These are phyloP conservation scores for Tetragnatha montana DNA, from an alignment of 2,888 invertebrate species.

Conservation along the genomic window DNA sequence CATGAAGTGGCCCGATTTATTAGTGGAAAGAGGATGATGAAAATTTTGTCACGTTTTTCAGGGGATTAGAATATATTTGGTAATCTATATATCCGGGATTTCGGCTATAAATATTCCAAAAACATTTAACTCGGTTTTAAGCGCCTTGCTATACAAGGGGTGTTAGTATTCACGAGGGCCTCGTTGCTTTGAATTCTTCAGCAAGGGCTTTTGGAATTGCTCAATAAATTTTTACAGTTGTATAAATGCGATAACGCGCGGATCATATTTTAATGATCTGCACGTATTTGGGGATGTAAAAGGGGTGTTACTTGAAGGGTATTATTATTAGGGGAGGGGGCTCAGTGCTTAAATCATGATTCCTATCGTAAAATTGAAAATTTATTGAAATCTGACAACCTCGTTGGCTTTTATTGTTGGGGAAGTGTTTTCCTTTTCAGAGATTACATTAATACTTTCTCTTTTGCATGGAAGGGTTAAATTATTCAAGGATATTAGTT, in stretches of 20 bases:
- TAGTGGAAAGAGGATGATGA: slow-evolving; percentile 56
- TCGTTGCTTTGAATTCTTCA: slow-evolving; percentile 54
- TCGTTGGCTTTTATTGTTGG: no score
- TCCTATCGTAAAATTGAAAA: neutral
- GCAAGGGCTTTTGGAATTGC: slow-evolving; percentile 22
- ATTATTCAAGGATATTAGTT: no score
- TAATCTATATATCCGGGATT: slow-evolving; percentile 54
- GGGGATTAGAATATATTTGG: slow-evolving; percentile 39
- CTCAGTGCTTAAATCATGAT: neutral
- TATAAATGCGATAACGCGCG: slow-evolving; percentile 25
- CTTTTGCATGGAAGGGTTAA: no score
- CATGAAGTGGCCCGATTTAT: slow-evolving; percentile 59
- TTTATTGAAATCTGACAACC: neutral
- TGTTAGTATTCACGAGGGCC: slow-evolving; percentile 59
- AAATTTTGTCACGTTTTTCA: slow-evolving; percentile 60
- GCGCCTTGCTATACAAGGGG: slow-evolving; percentile 31
- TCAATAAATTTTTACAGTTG: slow-evolving; percentile 51
- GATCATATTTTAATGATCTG: slow-evolving; percentile 49
- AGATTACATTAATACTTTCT: no score
- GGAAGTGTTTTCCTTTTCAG: no score
- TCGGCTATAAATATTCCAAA: slow-evolving; percentile 60
- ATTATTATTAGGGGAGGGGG: neutral
- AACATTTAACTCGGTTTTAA: slow-evolving; percentile 52
- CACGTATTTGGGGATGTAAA: slow-evolving; percentile 23
- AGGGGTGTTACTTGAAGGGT: slow-evolving; percentile 6